phyloP scores from a whole-genome alignment of 2,113 vertebrate genomes.

The Chelonoidis abingdonii region DNA sequence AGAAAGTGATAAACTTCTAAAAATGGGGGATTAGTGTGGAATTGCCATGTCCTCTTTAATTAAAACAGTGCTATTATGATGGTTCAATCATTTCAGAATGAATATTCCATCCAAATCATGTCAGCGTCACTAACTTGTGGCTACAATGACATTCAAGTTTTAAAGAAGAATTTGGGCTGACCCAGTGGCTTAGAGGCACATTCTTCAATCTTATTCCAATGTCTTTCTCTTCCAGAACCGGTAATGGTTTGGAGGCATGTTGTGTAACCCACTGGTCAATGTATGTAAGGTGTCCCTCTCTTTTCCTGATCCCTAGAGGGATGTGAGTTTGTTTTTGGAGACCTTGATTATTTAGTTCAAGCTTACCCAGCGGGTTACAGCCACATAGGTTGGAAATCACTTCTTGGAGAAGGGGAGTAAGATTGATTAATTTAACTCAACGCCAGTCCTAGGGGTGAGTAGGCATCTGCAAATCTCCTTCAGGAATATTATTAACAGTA shows the following conservation, averaged over 20 bases:
- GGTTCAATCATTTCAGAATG: not conserved
- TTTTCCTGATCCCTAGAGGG: not conserved
- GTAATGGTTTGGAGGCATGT: not conserved
- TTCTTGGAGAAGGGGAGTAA: not conserved
- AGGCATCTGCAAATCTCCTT: not conserved
- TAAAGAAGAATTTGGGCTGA: not conserved
- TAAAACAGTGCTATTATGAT: not conserved
- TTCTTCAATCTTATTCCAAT: not conserved
- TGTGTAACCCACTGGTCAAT: not conserved
- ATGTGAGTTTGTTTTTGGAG: not conserved
- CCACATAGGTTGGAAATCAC: not conserved
- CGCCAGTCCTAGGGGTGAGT: not conserved
- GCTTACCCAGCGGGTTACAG: not conserved
- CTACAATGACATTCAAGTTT: not conserved
- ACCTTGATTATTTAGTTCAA: not conserved
- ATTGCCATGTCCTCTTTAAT: not conserved
- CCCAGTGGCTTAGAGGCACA: not conserved
- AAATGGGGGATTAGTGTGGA: not conserved
- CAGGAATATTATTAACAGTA: not conserved
- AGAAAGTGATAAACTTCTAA: not conserved
- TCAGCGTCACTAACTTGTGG: not conserved
- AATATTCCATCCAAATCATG: not conserved
- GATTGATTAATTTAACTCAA: not conserved
- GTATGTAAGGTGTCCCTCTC: not conserved
- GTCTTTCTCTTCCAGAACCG: not conserved